Evolutionary conservation across 1,140 invertebrate genomes (phyloP), one percentile per base, ranked within the genome.

Genomic region (Coelopa frigida): DNA sequence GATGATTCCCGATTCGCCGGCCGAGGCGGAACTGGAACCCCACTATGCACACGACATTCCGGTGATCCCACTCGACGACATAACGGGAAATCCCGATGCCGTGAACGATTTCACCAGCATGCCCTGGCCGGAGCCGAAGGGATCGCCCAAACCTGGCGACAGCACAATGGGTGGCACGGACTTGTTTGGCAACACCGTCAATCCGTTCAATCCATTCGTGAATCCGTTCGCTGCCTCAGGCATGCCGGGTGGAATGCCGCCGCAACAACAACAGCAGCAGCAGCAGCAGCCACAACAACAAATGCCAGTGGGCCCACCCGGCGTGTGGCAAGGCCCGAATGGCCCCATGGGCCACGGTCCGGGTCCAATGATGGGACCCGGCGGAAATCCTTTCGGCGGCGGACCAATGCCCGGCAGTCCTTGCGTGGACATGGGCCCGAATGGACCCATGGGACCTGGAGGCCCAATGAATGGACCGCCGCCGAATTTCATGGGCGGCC

Each of bases 21-120:
- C 79, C 24, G 92, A 95, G 72, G 87, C 92, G 2, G 89, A 94
- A 52, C 68, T 82, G 43, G 90, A 94, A 71, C 78, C 77, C 6
- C 80, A 84, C 54, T 80, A 83, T 51, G 78, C 81, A 38, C 76
- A 77, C 2, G 87, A 92, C 59, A 84, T 88, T 3, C 81, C 83
- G 51, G 72, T 79, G 6, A 94, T 96, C 71, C 91, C 92, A 5
- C 70, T 94, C 39, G 88, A 94, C 51, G 91, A 94, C 74, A 75
- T 89, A 0, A 83, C 84, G 0, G 86, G 85, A 2, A 85, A 83
- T 59, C 79, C 80, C 32, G 86, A 87, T 54, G 86, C 80, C 50
- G 77, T 88, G 17, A 84, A 81, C 55, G 85, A 89, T 59, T 85
- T 83, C 56, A 78, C 80, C 50, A 73, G 72, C 35, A 75, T 80